Base-by-base conservation (phyloP, 1,140 invertebrate species). In the Palaemon carinicauda region DNA sequence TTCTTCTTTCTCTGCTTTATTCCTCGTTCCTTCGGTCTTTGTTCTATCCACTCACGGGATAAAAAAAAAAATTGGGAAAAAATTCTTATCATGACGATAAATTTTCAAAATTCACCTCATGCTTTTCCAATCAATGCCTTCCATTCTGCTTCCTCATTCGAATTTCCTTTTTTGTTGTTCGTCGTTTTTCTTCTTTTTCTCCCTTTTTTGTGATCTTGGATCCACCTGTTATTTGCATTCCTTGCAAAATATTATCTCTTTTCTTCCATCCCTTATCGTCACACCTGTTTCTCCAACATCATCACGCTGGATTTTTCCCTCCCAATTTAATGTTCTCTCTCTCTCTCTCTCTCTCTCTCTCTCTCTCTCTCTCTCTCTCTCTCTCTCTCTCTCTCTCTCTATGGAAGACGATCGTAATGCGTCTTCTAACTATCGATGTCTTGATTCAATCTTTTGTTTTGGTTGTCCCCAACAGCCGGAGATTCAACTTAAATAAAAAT, bases 301-400 rank as follows among this genome's bases (percentile, higher is more conserved):
- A 19, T 17, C 73, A 21, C 33, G 41, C 73, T 19, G 33, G n/a
- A 19, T 50, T 21, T 50, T 27, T n/a, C 31, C 12, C 17, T 50
- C 33, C 50, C 33, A 19, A 14, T 21, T 69, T 69, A 69, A 69
- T 69, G 19, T 21, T 69, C 12, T 7, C 3, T 60, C 7, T 60
- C 15, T 24, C 3, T 5, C 24, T 24, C 10, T 21, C 5, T 0
- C 27, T 27, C 21, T 69, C 14, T n/a, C n/a, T n/a, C n/a, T n/a
- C 14, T 1, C 5, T n/a, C 29, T 69, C 21, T 29, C 29, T 27
- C 24, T 29, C 5, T 24, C 24, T 27, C 31, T 51, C 53, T 80
- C 78, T 31, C 41, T 51, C 77, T 80, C 52, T 77, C 74, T 77
- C 74, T 77, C 74, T 77, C 74, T 77, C 29, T 41, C 5, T 41